Conservation (phyloP, 2,888 invertebrate genomes). For the Rhogogaster chlorosoma region DNA sequence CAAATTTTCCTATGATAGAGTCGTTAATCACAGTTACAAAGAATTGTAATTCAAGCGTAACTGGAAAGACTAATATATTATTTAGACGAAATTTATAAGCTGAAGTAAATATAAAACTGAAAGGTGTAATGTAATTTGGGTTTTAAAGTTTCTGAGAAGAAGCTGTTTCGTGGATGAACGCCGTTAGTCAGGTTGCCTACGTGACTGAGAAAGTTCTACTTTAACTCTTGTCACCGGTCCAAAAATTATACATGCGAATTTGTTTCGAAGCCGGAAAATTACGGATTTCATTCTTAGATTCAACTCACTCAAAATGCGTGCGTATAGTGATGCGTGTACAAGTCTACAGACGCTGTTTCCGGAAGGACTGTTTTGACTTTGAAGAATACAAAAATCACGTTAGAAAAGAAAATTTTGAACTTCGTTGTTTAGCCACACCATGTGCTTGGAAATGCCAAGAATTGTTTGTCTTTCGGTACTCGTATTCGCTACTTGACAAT, state of each 20-base stretch:
- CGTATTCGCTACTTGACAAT: conserved; percentile 2
- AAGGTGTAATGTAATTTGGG: background rate
- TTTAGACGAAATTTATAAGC: background rate
- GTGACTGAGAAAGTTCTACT: conserved; percentile 26
- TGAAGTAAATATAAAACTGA: background rate
- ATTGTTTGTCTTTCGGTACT: conserved; percentile 25
- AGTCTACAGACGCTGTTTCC: conserved; percentile 1
- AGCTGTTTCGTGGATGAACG: background rate
- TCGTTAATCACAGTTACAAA: background rate
- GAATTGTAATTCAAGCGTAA: background rate
- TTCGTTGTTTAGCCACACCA: background rate
- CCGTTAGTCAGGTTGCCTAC: conserved; percentile 16
- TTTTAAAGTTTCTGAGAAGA: conserved; percentile 15
- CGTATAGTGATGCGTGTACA: background rate
- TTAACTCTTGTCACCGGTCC: conserved; percentile 10
- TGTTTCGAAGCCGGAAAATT: conserved; percentile 15
- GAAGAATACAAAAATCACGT: background rate
- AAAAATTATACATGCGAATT: background rate
- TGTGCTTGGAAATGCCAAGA: conserved; percentile 34
- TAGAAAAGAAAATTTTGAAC: background rate
- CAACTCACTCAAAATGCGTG: background rate
- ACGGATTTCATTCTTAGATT: background rate
- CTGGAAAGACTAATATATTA: background rate
- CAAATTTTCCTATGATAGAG: background rate
- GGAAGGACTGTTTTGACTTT: background rate